phyloP scores from a whole-genome alignment of 2,113 vertebrate species.

The Chlorodrepanis virens region DNA sequence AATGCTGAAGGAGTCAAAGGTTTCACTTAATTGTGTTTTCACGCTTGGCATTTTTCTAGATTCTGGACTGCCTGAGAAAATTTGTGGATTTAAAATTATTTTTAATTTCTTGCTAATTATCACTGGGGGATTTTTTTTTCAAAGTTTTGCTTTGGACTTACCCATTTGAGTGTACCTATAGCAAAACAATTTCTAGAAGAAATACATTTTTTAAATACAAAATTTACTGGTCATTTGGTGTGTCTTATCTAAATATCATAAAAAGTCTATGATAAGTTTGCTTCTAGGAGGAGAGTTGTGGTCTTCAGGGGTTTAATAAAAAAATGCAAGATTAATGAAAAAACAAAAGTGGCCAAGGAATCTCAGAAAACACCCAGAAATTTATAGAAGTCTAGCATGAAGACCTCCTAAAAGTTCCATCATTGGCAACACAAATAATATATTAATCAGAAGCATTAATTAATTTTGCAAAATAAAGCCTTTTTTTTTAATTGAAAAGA shows the following conservation, averaged over 20 bases:
- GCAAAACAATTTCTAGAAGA: not conserved
- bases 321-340: not conserved
- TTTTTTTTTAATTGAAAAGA: not conserved
- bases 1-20: not conserved
- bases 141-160: not conserved
- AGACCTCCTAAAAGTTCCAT: not conserved
- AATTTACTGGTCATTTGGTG: not conserved
- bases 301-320: not conserved
- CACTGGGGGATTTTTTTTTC: not conserved
- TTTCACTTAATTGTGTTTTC: not conserved
- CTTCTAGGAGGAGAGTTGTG: not conserved
- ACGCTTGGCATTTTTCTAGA: not conserved
- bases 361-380: not conserved
- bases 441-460: not conserved
- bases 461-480: not conserved
- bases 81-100: not conserved
- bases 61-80: not conserved
- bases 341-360: not conserved
- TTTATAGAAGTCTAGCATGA: not conserved
- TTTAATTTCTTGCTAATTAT: not conserved
- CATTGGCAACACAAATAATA: not conserved
- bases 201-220: not conserved
- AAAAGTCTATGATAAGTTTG: not conserved
- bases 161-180: not conserved
- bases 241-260: not conserved